Evolutionary conservation across 2,797 vertebrate species (phyloP).

Genomic region (Ctenosaura bakeri): DNA sequence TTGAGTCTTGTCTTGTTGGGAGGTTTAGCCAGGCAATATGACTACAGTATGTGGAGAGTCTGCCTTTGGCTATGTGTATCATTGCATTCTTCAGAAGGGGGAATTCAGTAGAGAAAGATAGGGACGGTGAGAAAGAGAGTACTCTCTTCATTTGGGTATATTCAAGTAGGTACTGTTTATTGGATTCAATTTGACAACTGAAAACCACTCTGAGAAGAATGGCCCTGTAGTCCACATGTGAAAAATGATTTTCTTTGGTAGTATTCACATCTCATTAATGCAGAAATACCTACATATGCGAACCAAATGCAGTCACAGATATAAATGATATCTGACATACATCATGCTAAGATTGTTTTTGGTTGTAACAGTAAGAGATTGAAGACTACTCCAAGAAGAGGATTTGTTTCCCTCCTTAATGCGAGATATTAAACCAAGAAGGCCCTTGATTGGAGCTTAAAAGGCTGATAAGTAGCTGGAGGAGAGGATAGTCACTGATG

Average conservation of each 20-base stretch:
- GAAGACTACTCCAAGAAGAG: background rate
- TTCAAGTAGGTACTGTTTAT: too few relatives aligned
- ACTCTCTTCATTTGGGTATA: background rate
- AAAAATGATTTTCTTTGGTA: background rate
- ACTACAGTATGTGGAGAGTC: background rate
- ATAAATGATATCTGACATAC: background rate
- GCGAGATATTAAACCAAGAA: conserved; percentile 24
- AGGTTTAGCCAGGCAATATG: background rate
- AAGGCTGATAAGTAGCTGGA: conserved; percentile 23
- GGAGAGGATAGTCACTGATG: background rate
- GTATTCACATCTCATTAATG: background rate
- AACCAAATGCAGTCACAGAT: background rate
- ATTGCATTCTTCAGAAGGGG: background rate
- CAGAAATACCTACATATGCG: background rate
- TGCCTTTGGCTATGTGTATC: background rate
- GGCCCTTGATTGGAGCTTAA: conserved; percentile 22
- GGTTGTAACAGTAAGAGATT: background rate
- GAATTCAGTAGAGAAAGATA: background rate
- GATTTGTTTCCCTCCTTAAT: conserved; percentile 3
- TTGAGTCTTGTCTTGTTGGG: background rate
- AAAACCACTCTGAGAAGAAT: background rate
- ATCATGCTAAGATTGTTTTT: background rate
- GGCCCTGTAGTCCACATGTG: background rate
- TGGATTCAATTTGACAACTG: background rate
- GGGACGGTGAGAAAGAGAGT: background rate